These are phyloP conservation scores for Channa argus DNA, from an alignment of 2,113 vertebrate species.

Conservation along the genomic window DNA sequence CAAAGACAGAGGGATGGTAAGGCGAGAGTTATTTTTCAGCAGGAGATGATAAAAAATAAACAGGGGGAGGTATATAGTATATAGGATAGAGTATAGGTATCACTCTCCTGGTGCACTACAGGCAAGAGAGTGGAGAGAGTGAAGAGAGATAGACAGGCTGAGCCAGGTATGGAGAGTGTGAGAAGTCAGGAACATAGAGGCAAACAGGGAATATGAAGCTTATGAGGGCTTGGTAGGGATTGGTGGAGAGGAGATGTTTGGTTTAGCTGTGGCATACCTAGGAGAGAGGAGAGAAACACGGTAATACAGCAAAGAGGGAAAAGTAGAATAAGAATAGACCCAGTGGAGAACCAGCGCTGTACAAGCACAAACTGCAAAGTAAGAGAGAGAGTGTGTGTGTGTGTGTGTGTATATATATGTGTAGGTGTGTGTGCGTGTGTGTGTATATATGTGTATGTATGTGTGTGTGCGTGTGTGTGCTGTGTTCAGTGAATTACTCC, in stretches of 20 bases:
- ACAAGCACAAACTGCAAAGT: conserved; percentile 30
- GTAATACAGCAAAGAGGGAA: conserved; percentile 24
- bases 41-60: not conserved
- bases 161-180: conserved; percentile 10
- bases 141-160: not conserved
- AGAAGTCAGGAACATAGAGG: conserved; percentile 10
- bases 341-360: conserved; percentile 6
- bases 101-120: conserved; percentile 22
- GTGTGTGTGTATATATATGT: too few species aligned
- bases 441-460: not conserved
- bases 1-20: not conserved
- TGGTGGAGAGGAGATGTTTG: conserved; percentile 18
- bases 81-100: not conserved
- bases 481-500: conserved; percentile 31
- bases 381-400: not conserved
- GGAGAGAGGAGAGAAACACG: conserved; percentile 26
- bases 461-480: not conserved
- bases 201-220: conserved; percentile 20
- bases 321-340: conserved; percentile 28
- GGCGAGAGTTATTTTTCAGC: not conserved
- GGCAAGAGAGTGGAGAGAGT: not conserved
- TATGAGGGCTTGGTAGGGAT: not conserved
- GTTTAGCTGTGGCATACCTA: conserved; percentile 33
- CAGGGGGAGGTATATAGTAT: not conserved
- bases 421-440: too few species aligned